Evolutionary conservation across 2,888 invertebrate genomes (phyloP), one percentile per base, ranked within the genome.

Genomic region (Drosophila glabriapex): DNA sequence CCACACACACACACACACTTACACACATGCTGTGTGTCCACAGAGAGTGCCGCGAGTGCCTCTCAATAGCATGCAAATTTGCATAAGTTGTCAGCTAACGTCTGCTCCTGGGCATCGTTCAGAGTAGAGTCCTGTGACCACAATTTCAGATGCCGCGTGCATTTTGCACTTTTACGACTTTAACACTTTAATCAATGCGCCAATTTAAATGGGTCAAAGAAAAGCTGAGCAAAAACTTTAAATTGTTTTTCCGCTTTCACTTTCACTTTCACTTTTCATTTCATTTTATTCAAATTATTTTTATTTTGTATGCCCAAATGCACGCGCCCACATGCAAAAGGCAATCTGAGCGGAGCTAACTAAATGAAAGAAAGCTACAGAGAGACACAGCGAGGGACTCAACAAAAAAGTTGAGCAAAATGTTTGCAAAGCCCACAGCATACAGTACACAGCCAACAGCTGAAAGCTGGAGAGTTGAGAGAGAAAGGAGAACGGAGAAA

Each of bases 21-120:
- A 10, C 35, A 37, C 61, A 55, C 63, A 62, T 43, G 16, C 35
- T 33, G 46, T 14, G 49, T 12, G 52, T 28, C 50, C 58, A 52
- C 39, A 56, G 49, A 50, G 41, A 9, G 14, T 29, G 77, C 53
- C 69, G 73, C 87, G 82, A 78, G 74, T 85, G 88, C 80, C 80
- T 82, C 85, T 89, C 90, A 82, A 85, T 89, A 87, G 85, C 85
- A 76, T 55, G 56, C 46, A 80, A 85, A 85, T 85, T 85, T 85
- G 85, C 90, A 85, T 89, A 85, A 89, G 90, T 82, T 88, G 85
- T 67, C 90, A 89, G 83, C 73, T 67, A 88, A 72, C 78, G 85
- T 75, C 69, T 79, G 86, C 46, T 70, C 35, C 39, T 33, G n/a
- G 6, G 60, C 59, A 60, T 69, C 52, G 64, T 52, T 37, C 41